These are phyloP conservation scores for Novumbra hubbsi DNA, from an alignment of 2,797 vertebrate species.

Conservation along the genomic window DNA sequence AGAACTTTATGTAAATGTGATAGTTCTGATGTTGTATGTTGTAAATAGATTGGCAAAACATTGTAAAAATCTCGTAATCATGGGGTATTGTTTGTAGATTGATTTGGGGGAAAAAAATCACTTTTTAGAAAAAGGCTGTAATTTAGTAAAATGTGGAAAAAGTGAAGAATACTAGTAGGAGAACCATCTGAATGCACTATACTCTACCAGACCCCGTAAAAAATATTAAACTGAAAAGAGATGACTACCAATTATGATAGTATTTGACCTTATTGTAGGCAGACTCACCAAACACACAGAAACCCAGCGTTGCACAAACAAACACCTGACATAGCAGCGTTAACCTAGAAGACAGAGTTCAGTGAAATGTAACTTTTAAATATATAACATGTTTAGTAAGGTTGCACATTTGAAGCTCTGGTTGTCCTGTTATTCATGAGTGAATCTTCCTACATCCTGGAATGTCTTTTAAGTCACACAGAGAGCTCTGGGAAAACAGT, in stretches of 20 bases:
- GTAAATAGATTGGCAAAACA: too few relatives aligned
- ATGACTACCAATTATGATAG: not conserved
- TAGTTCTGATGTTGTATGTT: too few relatives aligned
- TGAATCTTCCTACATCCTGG: not conserved
- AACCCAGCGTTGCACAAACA: slow-evolving; percentile 51
- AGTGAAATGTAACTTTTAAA: not conserved
- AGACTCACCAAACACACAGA: slow-evolving; percentile 61
- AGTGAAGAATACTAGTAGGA: too few relatives aligned
- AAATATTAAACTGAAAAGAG: not conserved
- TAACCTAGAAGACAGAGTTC: slow-evolving; percentile 54
- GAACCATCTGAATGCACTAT: too few relatives aligned
- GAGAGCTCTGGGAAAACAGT: slow-evolving; percentile 22
- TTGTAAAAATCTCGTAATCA: too few relatives aligned
- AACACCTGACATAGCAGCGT: slow-evolving; percentile 58
- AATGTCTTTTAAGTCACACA: not conserved
- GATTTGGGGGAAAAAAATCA: too few relatives aligned
- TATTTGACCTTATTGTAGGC: not conserved
- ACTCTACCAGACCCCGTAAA: not conserved
- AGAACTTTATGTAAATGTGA: too few relatives aligned
- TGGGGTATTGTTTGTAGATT: too few relatives aligned
- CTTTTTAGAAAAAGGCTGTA: too few relatives aligned
- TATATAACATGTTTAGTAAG: not conserved
- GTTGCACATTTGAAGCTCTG: not conserved
- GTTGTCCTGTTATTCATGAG: not conserved
- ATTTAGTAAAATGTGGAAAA: too few relatives aligned